Percentiles rank a stretch among this genome's conserved stretches.
Evolutionary conservation across 1,140 invertebrate species (phyloP).

Genomic region (Bradynema listronoti): DNA sequence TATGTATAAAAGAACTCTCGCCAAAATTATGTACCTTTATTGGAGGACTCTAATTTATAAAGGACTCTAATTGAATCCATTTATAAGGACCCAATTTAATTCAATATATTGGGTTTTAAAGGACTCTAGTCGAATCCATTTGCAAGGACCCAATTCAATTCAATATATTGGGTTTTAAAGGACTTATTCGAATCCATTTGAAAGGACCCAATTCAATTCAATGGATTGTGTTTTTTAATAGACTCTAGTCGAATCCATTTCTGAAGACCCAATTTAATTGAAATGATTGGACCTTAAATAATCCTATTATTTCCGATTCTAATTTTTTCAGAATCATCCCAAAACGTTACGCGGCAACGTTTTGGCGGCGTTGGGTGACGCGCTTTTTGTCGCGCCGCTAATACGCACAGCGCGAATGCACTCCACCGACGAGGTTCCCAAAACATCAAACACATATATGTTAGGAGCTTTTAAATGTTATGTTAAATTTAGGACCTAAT

Average conservation of each 20-base stretch:
- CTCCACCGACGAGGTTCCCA: conserved; percentile 62
- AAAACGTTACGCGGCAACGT: conserved; percentile 83
- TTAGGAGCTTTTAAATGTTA: conserved; percentile 3
- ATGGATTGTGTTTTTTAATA: conserved; percentile 3
- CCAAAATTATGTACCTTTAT: no score
- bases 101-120: no score
- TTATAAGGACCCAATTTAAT: no score
- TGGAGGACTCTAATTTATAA: no score
- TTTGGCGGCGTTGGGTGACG: conserved; percentile 83
- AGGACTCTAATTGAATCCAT: no score
- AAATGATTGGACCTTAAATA: conserved; percentile 8
- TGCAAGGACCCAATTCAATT: no score
- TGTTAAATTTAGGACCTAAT: no score
- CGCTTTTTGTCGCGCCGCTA: conserved; percentile 76
- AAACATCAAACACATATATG: conserved; percentile 27
- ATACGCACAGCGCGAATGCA: conserved; percentile 84
- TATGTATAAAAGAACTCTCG: no score
- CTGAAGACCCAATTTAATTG: conserved; percentile 11
- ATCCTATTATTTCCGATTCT: background rate
- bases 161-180: no score
- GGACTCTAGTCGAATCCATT: no score
- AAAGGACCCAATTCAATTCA: no score
- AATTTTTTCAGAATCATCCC: conserved; percentile 65
- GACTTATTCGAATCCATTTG: no score
- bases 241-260: background rate